Base-by-base conservation (phyloP, 2,888 invertebrate species). In the Ormia ochracea region DNA sequence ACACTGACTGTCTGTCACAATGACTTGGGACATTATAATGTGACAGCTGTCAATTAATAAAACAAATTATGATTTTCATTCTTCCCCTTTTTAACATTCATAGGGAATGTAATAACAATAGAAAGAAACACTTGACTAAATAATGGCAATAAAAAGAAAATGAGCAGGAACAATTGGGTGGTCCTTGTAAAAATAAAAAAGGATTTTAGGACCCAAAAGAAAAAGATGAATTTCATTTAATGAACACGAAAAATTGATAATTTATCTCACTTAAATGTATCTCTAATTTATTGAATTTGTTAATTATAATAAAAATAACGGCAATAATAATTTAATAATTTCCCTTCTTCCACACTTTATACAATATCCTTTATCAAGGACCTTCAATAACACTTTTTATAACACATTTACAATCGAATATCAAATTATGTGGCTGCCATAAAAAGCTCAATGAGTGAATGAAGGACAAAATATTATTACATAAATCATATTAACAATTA, bases 11-110 rank as follows among this genome's bases (percentile, higher is more conserved):
- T n/a, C n/a, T 50, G 69, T 65, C 59, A 66, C 59, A 65, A 76
- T 80, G 75, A 74, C 75, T 80, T 61, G 36, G n/a, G 38, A 66
- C 66, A 80, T 80, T 75, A 76, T 59, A 59, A 76, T 72, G 76
- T 80, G 79, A 66, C 79, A 80, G 75, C 75, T 80, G 75, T 80
- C 79, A 79, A 70, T 75, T 79, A 79, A 66, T 66, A 79, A 70
- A 75, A 80, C 75, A 75, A 80, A 75, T 66, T 80, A 76, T 80
- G 75, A 75, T 66, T 75, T 69, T 56, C 14, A 12, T 14, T 4
- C 10, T 14, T 7, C 63, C 33, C 52, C 28, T 52, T 2, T 48
- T 6, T n/a, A 6, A 10, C 21, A n/a, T n/a, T 19, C 1, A 31
- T 12, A 6, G 1, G 36, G 9, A 41, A 19, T 33, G 17, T 4